phyloP scores from a whole-genome alignment of 2,797 vertebrate genomes.

The Enteromius trimaculatus region DNA sequence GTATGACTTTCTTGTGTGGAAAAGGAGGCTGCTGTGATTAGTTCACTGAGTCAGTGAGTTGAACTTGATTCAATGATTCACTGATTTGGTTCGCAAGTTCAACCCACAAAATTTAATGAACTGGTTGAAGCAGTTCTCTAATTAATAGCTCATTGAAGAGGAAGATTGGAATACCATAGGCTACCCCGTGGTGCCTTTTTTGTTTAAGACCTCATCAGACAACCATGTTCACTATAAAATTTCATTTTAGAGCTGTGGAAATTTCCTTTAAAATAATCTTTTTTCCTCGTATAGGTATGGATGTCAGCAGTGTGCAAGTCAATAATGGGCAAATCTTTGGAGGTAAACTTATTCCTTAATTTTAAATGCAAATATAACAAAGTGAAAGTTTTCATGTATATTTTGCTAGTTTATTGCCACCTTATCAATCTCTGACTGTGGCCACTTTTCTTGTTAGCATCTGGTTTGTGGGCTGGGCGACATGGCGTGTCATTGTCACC shows the following conservation, averaged over 20 bases:
- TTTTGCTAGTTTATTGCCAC: background rate
- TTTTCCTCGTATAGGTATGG: background rate
- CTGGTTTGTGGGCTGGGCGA: conserved; percentile 44
- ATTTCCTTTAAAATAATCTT: background rate
- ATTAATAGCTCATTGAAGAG: background rate
- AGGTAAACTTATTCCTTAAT: background rate
- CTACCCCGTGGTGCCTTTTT: background rate
- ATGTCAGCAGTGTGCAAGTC: background rate
- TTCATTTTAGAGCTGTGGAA: background rate
- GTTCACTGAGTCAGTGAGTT: background rate
- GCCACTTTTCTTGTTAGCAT: conserved; percentile 42
- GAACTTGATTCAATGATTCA: background rate
- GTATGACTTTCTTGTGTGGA: background rate
- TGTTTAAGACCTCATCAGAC: background rate
- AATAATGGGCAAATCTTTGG: background rate
- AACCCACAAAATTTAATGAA: background rate
- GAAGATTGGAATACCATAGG: background rate
- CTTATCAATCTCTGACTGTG: background rate
- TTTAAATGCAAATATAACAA: background rate
- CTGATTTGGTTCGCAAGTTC: background rate
- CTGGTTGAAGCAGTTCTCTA: background rate
- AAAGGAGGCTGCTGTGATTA: background rate
- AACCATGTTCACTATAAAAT: background rate
- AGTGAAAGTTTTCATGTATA: background rate
- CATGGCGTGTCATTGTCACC: conserved; percentile 42